Evolutionary conservation across 2,888 invertebrate species (phyloP).

Genomic region (Caenorhabditis afra): DNA sequence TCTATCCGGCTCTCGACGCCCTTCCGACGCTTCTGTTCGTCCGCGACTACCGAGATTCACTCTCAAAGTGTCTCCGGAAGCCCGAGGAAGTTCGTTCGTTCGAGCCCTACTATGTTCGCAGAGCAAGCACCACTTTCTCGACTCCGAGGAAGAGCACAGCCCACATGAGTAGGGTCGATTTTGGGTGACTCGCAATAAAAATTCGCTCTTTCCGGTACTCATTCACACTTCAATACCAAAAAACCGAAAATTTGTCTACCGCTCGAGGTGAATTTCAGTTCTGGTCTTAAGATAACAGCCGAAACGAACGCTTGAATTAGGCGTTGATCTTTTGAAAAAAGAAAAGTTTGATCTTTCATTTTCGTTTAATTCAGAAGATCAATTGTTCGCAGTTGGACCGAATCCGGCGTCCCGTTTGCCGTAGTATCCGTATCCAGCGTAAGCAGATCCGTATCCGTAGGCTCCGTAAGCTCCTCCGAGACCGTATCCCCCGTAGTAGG

Average conservation of each 20-base stretch:
- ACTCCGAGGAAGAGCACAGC: slow-evolving; percentile 15
- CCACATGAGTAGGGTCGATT: slow-evolving; percentile 12
- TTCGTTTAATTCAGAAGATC: slow-evolving; percentile 5
- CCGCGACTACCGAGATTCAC: slow-evolving; percentile 26
- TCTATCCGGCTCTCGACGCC: slow-evolving; percentile 46
- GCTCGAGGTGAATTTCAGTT: too few species aligned
- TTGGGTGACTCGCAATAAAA: not conserved
- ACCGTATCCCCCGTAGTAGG: slow-evolving; percentile 43
- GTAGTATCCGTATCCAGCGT: slow-evolving; percentile 30
- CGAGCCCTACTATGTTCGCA: slow-evolving; percentile 29
- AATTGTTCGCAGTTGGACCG: slow-evolving; percentile 1
- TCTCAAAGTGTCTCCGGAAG: slow-evolving; percentile 1
- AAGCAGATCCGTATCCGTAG: slow-evolving; percentile 32
- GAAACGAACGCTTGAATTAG: too few species aligned
- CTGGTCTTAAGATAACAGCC: too few species aligned
- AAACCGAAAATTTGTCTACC: not conserved
- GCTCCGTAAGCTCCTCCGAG: slow-evolving; percentile 27
- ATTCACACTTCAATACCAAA: not conserved
- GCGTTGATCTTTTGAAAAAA: not conserved
- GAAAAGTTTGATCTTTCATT: not conserved
- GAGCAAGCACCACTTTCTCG: slow-evolving; percentile 27
- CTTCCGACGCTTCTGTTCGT: slow-evolving; percentile 36
- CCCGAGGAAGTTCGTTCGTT: not conserved
- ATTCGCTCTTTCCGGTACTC: not conserved
- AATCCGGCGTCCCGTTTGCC: slow-evolving; percentile 26